phyloP scores from a whole-genome alignment of 2,888 invertebrate genomes.

The Sinohyriopsis cumingii region DNA sequence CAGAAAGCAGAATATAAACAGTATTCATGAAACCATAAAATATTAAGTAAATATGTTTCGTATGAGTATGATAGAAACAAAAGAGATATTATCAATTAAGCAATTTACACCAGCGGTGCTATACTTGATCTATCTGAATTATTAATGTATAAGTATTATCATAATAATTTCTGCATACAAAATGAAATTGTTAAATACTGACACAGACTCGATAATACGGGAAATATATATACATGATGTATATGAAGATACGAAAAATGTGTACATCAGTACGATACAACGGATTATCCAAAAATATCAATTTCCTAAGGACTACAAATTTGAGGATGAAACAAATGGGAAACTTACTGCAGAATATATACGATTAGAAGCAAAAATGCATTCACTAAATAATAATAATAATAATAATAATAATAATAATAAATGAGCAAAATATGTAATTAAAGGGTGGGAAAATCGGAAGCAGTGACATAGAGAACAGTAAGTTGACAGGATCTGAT shows the following conservation, averaged over 20 bases:
- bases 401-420: no score
- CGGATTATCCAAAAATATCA: constrained; percentile 7
- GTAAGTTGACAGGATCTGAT: no score
- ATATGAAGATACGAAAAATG: constrained; percentile 4
- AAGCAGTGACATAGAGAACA: no score
- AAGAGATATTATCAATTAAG: not conserved
- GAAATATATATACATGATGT: constrained; percentile 8
- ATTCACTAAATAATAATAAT: not conserved
- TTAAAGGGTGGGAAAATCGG: no score
- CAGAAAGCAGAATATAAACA: not conserved
- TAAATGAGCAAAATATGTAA: no score
- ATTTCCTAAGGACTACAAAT: not conserved
- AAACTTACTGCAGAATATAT: not conserved
- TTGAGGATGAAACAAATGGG: constrained; percentile 8
- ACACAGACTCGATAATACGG: constrained; percentile 14
- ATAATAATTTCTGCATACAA: constrained; percentile 6
- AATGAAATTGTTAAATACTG: constrained; percentile 8
- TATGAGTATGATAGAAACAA: not conserved
- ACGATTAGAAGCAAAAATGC: constrained; percentile 1
- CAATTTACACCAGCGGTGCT: constrained; percentile 1
- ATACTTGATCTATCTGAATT: constrained; percentile 6
- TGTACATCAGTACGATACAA: not conserved
- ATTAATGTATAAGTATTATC: constrained; percentile 8
- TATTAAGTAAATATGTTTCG: not conserved
- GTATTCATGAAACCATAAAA: not conserved